phyloP scores from a whole-genome alignment of 2,113 vertebrate species.

The Siphamia tubifer region DNA sequence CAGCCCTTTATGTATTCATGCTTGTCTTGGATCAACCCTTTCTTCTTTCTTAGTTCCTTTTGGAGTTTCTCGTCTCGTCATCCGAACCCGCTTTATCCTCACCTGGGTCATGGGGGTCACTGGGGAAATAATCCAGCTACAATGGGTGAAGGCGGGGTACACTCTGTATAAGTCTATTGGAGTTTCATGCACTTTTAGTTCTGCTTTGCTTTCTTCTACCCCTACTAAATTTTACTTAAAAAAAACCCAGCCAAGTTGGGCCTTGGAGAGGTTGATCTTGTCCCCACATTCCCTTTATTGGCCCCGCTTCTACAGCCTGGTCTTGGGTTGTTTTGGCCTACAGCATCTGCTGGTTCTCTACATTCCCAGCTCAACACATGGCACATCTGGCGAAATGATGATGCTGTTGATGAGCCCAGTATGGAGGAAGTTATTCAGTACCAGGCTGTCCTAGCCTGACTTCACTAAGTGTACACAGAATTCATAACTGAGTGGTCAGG shows the following conservation, averaged over 20 bases:
- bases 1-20: conserved; percentile 7
- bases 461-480: not conserved
- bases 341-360: conserved; percentile 73
- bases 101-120: too few species aligned
- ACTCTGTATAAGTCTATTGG: too few species aligned
- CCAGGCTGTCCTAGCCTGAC: conserved; percentile 50
- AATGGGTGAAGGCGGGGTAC: too few species aligned
- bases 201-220: conserved; percentile 18
- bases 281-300: conserved; percentile 65
- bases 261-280: conserved; percentile 50
- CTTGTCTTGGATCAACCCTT: conserved; percentile 49
- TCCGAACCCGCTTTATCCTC: too few species aligned
- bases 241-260: conserved; percentile 50
- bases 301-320: not conserved
- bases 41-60: not conserved
- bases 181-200: not conserved
- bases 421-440: conserved; percentile 58
- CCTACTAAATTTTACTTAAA: conserved; percentile 31
- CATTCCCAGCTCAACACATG: conserved; percentile 74
- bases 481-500: conserved; percentile 3
- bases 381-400: conserved; percentile 83
- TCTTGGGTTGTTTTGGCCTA: conserved; percentile 46
- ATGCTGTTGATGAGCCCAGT: conserved; percentile 54
- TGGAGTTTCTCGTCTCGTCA: too few species aligned
- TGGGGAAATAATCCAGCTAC: too few species aligned